Percentiles rank a stretch among this genome's conserved stretches.
Conservation (phyloP, 2,888 invertebrate species). For the Stenchaetothrips biformis region DNA sequence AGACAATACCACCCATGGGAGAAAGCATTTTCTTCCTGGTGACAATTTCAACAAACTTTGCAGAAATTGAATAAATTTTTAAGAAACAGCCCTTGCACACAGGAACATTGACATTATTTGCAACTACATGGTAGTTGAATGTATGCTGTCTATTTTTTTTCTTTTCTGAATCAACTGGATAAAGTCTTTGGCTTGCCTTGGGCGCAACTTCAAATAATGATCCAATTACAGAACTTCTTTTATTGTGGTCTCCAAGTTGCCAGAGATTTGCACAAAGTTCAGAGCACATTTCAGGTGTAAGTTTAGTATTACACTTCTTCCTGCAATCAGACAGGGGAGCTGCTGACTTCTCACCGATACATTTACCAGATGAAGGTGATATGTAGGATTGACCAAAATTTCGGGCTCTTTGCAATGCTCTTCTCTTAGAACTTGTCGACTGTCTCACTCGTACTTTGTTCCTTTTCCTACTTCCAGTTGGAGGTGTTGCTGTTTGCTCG, state of each 20-base stretch:
- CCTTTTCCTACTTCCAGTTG: not conserved
- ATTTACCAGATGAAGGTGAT: not conserved
- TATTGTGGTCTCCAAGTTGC: not conserved
- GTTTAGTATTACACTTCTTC: not conserved
- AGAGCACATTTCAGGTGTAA: not conserved
- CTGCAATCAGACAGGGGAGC: not conserved
- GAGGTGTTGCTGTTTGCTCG: too few species aligned
- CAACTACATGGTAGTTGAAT: not conserved
- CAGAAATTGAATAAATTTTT: not conserved
- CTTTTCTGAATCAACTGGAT: not conserved
- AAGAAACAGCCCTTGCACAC: not conserved
- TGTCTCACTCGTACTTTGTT: not conserved
- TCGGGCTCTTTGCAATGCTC: not conserved
- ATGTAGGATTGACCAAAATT: not conserved
- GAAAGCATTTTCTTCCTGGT: not conserved
- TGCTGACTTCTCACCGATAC: not conserved
- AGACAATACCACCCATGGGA: too few species aligned
- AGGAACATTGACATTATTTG: not conserved
- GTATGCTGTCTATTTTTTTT: not conserved
- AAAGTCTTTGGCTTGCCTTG: not conserved
- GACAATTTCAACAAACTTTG: not conserved
- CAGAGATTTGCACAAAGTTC: not conserved
- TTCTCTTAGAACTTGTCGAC: not conserved
- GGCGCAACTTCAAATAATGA: not conserved
- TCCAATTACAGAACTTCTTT: not conserved